Percentiles rank a stretch among this genome's conserved stretches.
Evolutionary conservation across 2,888 invertebrate species (phyloP).

Genomic region (Tenthredo mesomela): DNA sequence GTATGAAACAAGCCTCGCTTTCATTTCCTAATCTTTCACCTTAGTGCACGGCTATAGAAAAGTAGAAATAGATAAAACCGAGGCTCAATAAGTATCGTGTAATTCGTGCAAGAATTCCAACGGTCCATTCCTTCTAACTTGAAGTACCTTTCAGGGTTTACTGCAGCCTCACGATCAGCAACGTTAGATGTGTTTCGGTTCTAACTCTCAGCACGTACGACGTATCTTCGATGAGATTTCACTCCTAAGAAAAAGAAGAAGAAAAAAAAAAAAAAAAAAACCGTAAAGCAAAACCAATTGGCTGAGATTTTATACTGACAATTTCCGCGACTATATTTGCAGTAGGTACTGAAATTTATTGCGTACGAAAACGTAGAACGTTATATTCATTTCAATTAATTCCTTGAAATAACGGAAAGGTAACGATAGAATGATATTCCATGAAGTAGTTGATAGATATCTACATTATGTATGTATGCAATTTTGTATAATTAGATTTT

Average conservation of each 20-base stretch:
- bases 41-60: background rate
- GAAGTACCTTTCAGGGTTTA: slow-evolving; percentile 3
- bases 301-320: slow-evolving; percentile 9
- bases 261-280: background rate
- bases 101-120: slow-evolving; percentile 27
- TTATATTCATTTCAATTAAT: background rate
- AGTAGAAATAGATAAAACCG: slow-evolving; percentile 40
- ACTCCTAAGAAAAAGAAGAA: background rate
- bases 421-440: background rate
- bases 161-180: background rate
- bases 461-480: background rate
- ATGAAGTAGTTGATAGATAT: background rate
- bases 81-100: slow-evolving; percentile 14
- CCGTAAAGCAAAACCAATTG: slow-evolving; percentile 22
- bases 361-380: background rate
- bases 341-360: slow-evolving; percentile 39
- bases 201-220: background rate
- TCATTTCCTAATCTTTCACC: slow-evolving; percentile 45
- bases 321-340: slow-evolving; percentile 11
- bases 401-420: slow-evolving; percentile 11
- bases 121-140: background rate
- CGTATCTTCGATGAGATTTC: slow-evolving; percentile 33
- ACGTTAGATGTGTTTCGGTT: background rate
- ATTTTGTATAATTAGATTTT: background rate
- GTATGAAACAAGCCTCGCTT: slow-evolving; percentile 33